Evolutionary conservation across 2,797 vertebrate species (phyloP).

Genomic region (Leuciscus waleckii): DNA sequence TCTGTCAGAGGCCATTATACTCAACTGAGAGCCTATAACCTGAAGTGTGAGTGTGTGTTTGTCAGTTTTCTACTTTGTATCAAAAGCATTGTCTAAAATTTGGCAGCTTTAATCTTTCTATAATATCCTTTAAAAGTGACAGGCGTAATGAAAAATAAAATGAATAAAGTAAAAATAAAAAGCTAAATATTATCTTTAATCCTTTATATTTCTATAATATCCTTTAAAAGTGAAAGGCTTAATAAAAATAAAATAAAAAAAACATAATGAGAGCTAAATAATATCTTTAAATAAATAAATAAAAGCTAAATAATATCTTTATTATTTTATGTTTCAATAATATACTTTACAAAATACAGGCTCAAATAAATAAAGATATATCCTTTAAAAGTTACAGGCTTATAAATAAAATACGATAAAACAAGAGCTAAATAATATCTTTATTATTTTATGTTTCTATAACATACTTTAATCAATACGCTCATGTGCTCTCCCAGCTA

Average conservation of each 20-base stretch:
- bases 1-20: conserved; percentile 42
- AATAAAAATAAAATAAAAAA: background rate
- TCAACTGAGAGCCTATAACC: conserved; percentile 15
- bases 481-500: too few relatives aligned
- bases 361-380: too few relatives aligned
- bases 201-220: background rate
- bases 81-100: background rate
- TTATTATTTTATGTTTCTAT: too few relatives aligned
- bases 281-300: too few relatives aligned
- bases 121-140: background rate
- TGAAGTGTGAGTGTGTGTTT: background rate
- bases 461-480: too few relatives aligned
- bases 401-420: too few relatives aligned
- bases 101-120: background rate
- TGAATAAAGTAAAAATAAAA: too few relatives aligned
- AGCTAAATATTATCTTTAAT: background rate
- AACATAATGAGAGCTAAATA: too few relatives aligned
- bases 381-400: too few relatives aligned
- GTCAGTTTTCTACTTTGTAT: background rate
- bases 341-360: background rate
- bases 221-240: background rate
- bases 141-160: background rate
- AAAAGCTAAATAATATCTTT: background rate
- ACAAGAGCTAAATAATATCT: too few relatives aligned
- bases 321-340: background rate